Base-by-base conservation (phyloP, 2,888 invertebrate species). In the Stenichneumon culpator region DNA sequence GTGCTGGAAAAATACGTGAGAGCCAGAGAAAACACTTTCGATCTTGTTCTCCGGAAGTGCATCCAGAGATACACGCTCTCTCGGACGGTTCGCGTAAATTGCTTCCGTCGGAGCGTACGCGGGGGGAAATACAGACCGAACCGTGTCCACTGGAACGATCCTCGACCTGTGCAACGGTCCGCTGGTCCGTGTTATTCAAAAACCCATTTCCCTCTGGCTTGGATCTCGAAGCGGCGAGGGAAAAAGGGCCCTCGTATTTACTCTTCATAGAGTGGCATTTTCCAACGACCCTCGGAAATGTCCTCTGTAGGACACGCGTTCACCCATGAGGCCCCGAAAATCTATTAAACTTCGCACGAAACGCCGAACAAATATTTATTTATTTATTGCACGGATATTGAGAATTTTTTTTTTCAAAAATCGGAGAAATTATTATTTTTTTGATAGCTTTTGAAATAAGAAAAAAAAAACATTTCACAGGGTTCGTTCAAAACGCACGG, bases 21-120 rank as follows among this genome's bases (percentile, higher is more conserved):
- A 52, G 28, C 16, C 32, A 70, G 57, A 70, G 63, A 83, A 73
- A 79, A 73, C 28, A 39, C 73, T 83, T 79, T 79, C 52, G 44
- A 63, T 74, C 50, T 25, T 63, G 73, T 60, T 19, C 25, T 47
- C 44, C 44, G 44, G 57, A 36, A 47, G 32, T 50, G 44, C 54
- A 14, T 28, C 67, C 67, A 60, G 60, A 74, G 28, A 50, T 69
- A 22, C 50, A 19, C 68, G 54, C 25, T 36, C 54, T 22, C 22
- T 83, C n/a, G 57, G 44, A 74, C 83, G 60, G 11, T 44, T 44
- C 57, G 57, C 52, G 73, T 60, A 79, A 83, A 83, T 83, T 83
- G 79, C 60, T 69, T 69, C 68, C 78, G 73, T 78, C 73, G 65
- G 44, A 70, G 50, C 70, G 47, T 28, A 28, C 19, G 60, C 67